Base-by-base conservation (phyloP, 2,113 vertebrate genomes). In the Herpetotheres cachinnans region DNA sequence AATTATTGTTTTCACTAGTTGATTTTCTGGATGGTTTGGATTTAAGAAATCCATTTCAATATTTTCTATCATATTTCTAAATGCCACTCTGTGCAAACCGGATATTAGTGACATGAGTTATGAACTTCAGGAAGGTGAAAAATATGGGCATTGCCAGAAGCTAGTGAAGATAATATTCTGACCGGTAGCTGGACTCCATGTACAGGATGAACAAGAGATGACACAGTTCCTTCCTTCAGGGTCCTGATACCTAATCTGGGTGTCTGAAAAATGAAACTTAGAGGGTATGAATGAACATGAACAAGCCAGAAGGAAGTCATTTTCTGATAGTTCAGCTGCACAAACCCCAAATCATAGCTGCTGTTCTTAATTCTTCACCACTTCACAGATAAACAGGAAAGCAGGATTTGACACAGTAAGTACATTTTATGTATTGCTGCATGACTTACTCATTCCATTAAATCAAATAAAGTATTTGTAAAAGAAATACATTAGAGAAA, bases 161-260 rank as follows among this genome's bases (percentile, higher is more conserved):
- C 87, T 91, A 81, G 32, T 85, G 96, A 74, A 95, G 97, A 98
- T 96, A 97, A 96, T 95, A 83, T 88, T 96, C 32, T 49, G 80
- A 87, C 97, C 74, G 67, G 95, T 38, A 97, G 95, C 26, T 25
- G 46, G 88, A 74, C 86, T 84, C 49, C 66, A 88, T 86, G 95
- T 73, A 98, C 98, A 98, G 98, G 98, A 98, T 98, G 96, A 95
- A 94, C 86, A 96, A 97, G 95, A 95, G 96, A 97, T 98, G 98
- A 98, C 98, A 97, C 13, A 95, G 95, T 98, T 98, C 98, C 98
- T 98, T 98, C 98, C 98, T 97, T 96, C 94, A 92, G 94, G 58
- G 90, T 96, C 40, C 56, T 61, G 92, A 97, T 80, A 95, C 71
- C 93, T 90, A 93, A 89, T 85, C 82, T 95, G 82, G 84, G 82